phyloP scores from a whole-genome alignment of 2,113 vertebrate species.

The Poeciliopsis retropinna region DNA sequence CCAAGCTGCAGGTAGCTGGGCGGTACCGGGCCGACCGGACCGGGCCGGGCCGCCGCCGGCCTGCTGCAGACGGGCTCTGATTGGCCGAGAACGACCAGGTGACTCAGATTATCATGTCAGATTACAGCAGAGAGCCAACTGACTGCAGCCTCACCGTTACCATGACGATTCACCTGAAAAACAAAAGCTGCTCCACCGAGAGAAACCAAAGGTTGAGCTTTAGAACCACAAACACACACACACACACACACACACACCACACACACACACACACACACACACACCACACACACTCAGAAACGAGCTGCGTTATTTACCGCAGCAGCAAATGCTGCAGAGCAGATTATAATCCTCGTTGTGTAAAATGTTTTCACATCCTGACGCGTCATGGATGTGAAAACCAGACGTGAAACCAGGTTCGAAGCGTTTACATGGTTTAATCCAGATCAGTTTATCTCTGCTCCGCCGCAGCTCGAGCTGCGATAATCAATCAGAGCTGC shows the following conservation, averaged over 20 bases:
- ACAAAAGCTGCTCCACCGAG: neutral
- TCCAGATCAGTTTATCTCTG: too few species aligned
- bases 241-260: too few species aligned
- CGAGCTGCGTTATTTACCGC: constrained; percentile 29
- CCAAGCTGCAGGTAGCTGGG: constrained; percentile 63
- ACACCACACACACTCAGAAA: neutral
- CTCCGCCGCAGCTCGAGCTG: neutral
- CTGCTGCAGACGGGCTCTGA: constrained; percentile 62
- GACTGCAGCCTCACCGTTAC: constrained; percentile 55
- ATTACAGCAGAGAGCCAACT: constrained; percentile 61
- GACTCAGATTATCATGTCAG: constrained; percentile 71
- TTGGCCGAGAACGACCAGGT: constrained; percentile 63
- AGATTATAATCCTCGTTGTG: constrained; percentile 71
- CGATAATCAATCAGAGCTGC: too few species aligned
- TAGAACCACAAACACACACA: neutral
- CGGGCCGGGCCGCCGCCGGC: constrained; percentile 33
- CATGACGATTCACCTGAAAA: too few species aligned
- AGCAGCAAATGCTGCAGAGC: constrained; percentile 57
- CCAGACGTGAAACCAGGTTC: neutral
- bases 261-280: too few species aligned
- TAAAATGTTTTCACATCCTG: constrained; percentile 61
- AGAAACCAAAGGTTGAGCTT: neutral
- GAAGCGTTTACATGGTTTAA: too few species aligned
- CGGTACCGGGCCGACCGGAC: constrained; percentile 35
- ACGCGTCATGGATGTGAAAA: constrained; percentile 26